Base-by-base conservation (phyloP, 2,113 vertebrate genomes). In the Brienomyrus brachyistius region DNA sequence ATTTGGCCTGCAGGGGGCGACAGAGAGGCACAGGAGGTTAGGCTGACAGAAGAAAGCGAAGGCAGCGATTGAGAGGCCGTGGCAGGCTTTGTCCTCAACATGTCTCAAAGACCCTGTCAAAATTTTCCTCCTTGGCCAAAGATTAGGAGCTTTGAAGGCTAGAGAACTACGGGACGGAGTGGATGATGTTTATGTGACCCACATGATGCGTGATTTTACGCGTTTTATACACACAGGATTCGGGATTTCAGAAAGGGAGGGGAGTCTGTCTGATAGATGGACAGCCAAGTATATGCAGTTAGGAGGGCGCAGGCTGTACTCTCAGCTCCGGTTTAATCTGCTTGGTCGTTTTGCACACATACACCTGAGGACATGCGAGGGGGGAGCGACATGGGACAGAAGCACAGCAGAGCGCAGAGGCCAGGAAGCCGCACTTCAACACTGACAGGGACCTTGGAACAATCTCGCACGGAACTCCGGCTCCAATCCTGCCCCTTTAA, bases 1-100 rank as follows among this genome's bases (percentile, higher is more conserved):
- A 95, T 94, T 95, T 95, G 93, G 95, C 95, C 95, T 95, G 92
- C 45, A 85, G 89, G 90, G 88, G 0, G 87, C 19, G 93, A 51
- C 89, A 90, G 88, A n/a, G 87, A 89, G 92, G 27, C 11, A 35
- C 40, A 84, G 45, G 40, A 48, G 80, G 8, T n/a, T 7, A 10
- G 74, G 31, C 40, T 11, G 17, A 40, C 1, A 17, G 70, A 40
- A 77, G 31, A 19, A 40, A 10, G 31, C 11, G 31, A 40, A 35
- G 40, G 27, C 70, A 27, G 62, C 13, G n/a, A 70, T 0, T 31
- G n/a, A 27, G 62, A 31, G 4, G 13, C 1, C 1, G 27, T 13
- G 9, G 62, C 27, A 13, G 27, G 6, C 35, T 17, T 80, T 19
- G 74, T 80, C 31, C 74, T 19, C 35, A 17, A 80, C 74, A 19